Conservation (phyloP, 2,113 vertebrate genomes). For the Python bivittatus region DNA sequence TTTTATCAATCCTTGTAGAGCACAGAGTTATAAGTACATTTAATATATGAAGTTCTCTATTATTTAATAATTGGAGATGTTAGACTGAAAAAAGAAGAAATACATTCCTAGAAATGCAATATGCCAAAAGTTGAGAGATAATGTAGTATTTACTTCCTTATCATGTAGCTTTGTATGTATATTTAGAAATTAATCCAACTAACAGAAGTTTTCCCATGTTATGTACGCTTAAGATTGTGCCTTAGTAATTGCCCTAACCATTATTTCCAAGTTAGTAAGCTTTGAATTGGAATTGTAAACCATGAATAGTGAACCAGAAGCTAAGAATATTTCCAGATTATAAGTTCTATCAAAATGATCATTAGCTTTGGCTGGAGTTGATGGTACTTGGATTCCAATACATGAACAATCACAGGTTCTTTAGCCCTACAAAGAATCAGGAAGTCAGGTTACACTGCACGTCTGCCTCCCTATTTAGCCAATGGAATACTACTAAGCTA, state of each 20-base stretch:
- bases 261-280: not conserved
- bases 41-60: conserved; percentile 19
- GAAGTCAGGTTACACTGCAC: not conserved
- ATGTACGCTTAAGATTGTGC: not conserved
- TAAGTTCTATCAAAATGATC: not conserved
- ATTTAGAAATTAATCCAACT: not conserved
- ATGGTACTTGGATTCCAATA: not conserved
- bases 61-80: not conserved
- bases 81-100: not conserved
- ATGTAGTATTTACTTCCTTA: not conserved
- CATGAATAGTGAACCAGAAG: not conserved
- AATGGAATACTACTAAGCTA: not conserved
- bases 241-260: not conserved
- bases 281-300: not conserved
- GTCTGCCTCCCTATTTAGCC: not conserved
- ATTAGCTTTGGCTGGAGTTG: not conserved
- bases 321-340: not conserved
- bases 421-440: not conserved
- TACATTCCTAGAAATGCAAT: not conserved
- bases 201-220: not conserved
- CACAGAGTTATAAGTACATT: not conserved
- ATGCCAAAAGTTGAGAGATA: not conserved
- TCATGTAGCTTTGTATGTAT: not conserved
- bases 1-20: conserved; percentile 38
- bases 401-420: not conserved